These are phyloP conservation scores for Tragelaphus strepsiceros DNA, from an alignment of 2,113 vertebrate species.

Conservation along the genomic window DNA sequence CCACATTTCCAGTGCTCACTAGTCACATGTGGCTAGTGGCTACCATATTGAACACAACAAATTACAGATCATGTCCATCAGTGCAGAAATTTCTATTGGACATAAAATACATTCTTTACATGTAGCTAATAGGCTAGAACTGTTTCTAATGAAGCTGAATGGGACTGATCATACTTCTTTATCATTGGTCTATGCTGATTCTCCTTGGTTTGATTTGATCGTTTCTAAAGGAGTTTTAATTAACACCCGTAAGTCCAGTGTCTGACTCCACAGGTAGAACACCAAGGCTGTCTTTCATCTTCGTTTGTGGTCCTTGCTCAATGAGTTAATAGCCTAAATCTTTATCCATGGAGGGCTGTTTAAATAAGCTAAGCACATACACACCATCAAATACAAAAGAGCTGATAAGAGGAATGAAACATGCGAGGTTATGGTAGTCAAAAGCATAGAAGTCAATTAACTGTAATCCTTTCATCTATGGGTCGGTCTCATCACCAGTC, in stretches of 20 bases:
- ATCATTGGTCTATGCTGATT: background rate
- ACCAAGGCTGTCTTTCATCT: background rate
- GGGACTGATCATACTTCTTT: background rate
- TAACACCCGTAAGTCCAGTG: background rate
- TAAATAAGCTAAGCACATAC: background rate
- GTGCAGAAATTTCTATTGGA: background rate
- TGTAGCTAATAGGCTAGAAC: background rate
- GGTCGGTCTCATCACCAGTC: background rate
- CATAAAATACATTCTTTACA: no score
- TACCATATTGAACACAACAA: background rate
- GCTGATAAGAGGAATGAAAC: background rate
- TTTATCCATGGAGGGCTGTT: background rate
- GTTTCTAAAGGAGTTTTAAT: background rate
- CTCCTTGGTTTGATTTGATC: background rate
- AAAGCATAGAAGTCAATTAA: background rate
- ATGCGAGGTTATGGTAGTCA: background rate
- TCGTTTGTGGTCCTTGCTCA: background rate
- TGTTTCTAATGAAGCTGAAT: background rate
- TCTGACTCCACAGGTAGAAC: no score
- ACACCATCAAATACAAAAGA: background rate
- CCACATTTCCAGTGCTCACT: background rate
- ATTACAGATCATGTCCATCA: no score
- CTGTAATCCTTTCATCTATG: no score
- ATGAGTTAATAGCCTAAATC: background rate
- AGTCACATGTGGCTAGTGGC: background rate